These are phyloP conservation scores for Vulpes lagopus DNA, from an alignment of 2,113 vertebrate genomes.

Conservation along the genomic window DNA sequence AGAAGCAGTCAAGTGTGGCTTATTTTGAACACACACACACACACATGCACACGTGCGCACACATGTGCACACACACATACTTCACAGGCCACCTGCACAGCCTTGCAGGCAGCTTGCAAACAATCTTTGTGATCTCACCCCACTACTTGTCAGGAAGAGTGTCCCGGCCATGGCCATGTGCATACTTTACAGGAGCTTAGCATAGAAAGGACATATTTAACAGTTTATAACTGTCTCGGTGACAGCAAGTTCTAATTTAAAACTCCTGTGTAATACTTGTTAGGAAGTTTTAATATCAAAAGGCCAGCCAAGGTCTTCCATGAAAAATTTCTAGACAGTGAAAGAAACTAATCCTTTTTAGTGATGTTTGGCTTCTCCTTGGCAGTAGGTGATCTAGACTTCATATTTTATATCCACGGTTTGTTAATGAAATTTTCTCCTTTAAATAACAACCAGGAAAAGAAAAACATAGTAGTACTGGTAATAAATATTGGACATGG, in stretches of 20 bases:
- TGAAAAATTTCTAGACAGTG: conserved; percentile 90
- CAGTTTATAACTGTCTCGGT: conserved; percentile 89
- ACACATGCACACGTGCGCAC: neutral
- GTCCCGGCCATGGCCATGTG: conserved; percentile 12
- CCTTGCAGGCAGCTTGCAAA: conserved; percentile 59
- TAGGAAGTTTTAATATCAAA: conserved; percentile 91
- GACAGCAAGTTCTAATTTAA: conserved; percentile 91
- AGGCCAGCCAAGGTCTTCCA: conserved; percentile 91
- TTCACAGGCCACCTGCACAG: conserved; percentile 44
- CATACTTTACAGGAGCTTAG: conserved; percentile 84
- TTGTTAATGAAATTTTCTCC: conserved; percentile 87
- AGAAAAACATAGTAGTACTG: conserved; percentile 71
- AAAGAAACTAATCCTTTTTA: conserved; percentile 89
- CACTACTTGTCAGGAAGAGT: conserved; percentile 82
- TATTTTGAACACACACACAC: neutral
- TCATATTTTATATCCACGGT: conserved; percentile 87
- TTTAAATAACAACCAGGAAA: conserved; percentile 84
- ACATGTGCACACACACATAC: neutral
- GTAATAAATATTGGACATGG: conserved; percentile 81
- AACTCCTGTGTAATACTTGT: conserved; percentile 90
- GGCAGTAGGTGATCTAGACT: conserved; percentile 85
- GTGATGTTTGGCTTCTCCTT: conserved; percentile 88
- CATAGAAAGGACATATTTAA: conserved; percentile 87
- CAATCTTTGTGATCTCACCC: conserved; percentile 77
- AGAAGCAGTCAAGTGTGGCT: neutral